phyloP scores from a whole-genome alignment of 2,797 vertebrate genomes.

The Enteromius paludinosus region DNA sequence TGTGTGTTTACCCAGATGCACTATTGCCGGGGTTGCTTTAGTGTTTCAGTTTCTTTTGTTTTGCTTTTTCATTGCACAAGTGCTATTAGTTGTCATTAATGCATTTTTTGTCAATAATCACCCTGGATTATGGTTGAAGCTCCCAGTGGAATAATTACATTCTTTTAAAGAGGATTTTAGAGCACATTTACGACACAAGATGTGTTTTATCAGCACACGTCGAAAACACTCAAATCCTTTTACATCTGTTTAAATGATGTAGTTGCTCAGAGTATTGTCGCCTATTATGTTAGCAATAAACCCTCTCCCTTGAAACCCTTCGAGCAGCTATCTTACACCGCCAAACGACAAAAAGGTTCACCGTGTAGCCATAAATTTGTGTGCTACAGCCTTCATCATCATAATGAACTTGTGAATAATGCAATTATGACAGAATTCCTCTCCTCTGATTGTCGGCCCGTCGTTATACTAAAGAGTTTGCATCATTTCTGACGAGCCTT shows the following conservation, averaged over 20 bases:
- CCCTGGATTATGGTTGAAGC: conserved; percentile 15
- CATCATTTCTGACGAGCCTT: conserved; percentile 64
- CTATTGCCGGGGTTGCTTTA: conserved; percentile 11
- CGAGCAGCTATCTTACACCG: background rate
- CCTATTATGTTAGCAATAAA: background rate
- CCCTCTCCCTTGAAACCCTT: background rate
- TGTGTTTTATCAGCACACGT: background rate
- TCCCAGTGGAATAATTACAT: conserved; percentile 8
- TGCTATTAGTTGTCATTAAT: conserved; percentile 28
- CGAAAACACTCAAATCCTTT: conserved; percentile 16
- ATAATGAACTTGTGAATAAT: conserved; percentile 39
- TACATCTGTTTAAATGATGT: conserved; percentile 17
- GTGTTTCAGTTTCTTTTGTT: conserved; percentile 1
- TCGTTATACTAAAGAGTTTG: conserved; percentile 63
- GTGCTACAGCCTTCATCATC: conserved; percentile 4
- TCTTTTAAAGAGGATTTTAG: conserved; percentile 27
- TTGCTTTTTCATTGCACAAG: background rate
- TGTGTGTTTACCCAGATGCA: conserved; percentile 35
- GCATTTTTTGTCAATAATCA: conserved; percentile 31
- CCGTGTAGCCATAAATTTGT: background rate
- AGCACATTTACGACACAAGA: conserved; percentile 3
- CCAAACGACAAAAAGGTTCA: background rate
- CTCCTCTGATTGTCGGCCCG: conserved; percentile 48
- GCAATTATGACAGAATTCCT: conserved; percentile 47
- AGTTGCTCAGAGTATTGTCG: conserved; percentile 20